Conservation (phyloP, 2,888 invertebrate genomes). For the Helobdella robusta region DNA sequence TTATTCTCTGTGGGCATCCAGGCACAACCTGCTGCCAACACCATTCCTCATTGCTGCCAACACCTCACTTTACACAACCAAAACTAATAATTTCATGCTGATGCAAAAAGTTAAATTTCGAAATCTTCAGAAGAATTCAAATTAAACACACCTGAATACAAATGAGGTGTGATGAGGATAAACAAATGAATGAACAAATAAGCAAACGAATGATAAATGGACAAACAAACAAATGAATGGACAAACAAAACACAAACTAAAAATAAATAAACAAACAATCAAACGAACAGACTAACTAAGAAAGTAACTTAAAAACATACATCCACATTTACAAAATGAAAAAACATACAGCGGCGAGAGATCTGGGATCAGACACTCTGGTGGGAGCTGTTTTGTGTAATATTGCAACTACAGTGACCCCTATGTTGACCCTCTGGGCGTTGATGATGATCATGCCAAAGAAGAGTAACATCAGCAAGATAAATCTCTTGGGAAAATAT, state of each 20-base stretch:
- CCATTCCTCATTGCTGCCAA: no score
- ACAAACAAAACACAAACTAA: background rate
- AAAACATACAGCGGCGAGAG: conserved; percentile 16
- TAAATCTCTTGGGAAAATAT: conserved; percentile 38
- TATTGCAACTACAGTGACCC: conserved; percentile 43
- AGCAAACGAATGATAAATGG: background rate
- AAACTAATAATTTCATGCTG: no score
- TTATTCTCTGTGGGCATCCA: no score
- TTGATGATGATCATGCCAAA: conserved; percentile 44
- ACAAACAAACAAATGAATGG: background rate
- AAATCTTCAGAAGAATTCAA: no score
- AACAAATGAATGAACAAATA: no score
- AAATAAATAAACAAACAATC: background rate
- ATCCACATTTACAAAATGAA: background rate
- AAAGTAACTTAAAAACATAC: background rate
- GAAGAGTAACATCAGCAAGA: conserved; percentile 37
- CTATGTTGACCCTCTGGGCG: conserved; percentile 45
- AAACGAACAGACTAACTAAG: background rate
- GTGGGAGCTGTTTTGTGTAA: conserved; percentile 38
- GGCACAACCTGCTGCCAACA: no score
- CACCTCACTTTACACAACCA: no score
- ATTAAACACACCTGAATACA: no score
- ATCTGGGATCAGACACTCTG: conserved; percentile 36
- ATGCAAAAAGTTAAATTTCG: no score
- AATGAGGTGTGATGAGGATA: no score